phyloP scores from a whole-genome alignment of 2,113 vertebrate species.

The Trematocara unimaculatum region DNA sequence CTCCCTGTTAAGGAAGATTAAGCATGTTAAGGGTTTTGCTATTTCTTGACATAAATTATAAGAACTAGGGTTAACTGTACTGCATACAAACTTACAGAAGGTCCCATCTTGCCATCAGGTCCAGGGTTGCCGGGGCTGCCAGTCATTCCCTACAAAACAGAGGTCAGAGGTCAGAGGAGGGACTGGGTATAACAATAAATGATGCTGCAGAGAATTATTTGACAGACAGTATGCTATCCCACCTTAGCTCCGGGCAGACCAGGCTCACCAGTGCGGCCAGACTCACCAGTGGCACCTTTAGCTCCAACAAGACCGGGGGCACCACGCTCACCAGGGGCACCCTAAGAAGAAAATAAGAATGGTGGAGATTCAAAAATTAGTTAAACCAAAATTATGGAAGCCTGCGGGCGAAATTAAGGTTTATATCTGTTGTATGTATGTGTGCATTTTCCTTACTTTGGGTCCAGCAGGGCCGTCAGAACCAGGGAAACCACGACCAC shows the following conservation, averaged over 20 bases:
- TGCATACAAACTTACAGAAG: conserved; percentile 79
- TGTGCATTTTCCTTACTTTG: conserved; percentile 75
- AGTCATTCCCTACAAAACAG: conserved; percentile 86
- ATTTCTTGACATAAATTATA: neutral
- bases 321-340: conserved; percentile 88
- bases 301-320: conserved; percentile 80
- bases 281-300: conserved; percentile 91
- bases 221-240: conserved; percentile 10
- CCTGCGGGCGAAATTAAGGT: neutral
- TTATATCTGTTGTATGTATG: neutral
- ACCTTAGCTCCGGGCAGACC: conserved; percentile 96
- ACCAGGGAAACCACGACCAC: conserved; percentile 94
- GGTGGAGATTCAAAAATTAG: neutral
- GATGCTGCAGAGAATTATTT: neutral
- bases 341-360: conserved; percentile 65
- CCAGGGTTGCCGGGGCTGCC: conserved; percentile 96
- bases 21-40: neutral
- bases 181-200: neutral
- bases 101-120: conserved; percentile 89
- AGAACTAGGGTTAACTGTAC: neutral
- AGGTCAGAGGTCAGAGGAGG: neutral
- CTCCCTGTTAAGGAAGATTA: conserved; percentile 71
- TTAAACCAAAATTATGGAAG: neutral
- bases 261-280: conserved; percentile 90
- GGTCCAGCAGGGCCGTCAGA: conserved; percentile 85